Percentiles rank a stretch among this genome's conserved stretches.
Conservation (phyloP, 2,888 invertebrate species). For the Congeria kusceri region DNA sequence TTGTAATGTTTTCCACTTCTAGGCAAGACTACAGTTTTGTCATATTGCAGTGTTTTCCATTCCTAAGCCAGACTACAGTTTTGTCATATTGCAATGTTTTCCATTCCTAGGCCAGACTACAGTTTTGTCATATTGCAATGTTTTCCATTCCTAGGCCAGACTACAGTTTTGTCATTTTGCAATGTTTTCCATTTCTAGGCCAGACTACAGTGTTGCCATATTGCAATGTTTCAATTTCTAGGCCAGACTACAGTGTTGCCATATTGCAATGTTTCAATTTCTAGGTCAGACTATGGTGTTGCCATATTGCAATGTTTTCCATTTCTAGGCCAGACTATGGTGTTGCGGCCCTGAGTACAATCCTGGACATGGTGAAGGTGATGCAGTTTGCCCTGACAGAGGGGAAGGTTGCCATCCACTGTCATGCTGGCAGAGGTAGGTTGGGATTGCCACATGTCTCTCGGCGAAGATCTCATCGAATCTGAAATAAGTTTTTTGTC, state of each 20-base stretch:
- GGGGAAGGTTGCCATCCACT: slow-evolving; percentile 93
- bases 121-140: slow-evolving; percentile 91
- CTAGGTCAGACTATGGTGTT: background rate
- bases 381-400: slow-evolving; percentile 93
- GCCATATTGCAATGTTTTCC: background rate
- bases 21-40: slow-evolving; percentile 94
- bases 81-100: too few species aligned
- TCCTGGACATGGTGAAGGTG: slow-evolving; percentile 96
- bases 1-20: slow-evolving; percentile 31
- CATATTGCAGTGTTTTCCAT: background rate
- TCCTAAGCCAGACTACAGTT: slow-evolving; percentile 92
- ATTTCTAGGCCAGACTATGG: slow-evolving; percentile 91
- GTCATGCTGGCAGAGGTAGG: slow-evolving; percentile 90
- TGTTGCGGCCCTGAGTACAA: slow-evolving; percentile 90
- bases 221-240: slow-evolving; percentile 54
- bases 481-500: too few species aligned
- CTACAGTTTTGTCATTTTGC: background rate
- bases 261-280: background rate
- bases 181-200: slow-evolving; percentile 86
- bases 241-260: slow-evolving; percentile 94
- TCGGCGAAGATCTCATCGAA: too few species aligned
- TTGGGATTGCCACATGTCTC: too few species aligned
- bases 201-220: slow-evolving; percentile 93
- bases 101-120: slow-evolving; percentile 91
- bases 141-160: background rate